A percentile compares a stretch with the other conserved stretches of the same genome.
Evolutionary conservation across 2,797 vertebrate genomes (phyloP).

Genomic region (Sus cebifrons): DNA sequence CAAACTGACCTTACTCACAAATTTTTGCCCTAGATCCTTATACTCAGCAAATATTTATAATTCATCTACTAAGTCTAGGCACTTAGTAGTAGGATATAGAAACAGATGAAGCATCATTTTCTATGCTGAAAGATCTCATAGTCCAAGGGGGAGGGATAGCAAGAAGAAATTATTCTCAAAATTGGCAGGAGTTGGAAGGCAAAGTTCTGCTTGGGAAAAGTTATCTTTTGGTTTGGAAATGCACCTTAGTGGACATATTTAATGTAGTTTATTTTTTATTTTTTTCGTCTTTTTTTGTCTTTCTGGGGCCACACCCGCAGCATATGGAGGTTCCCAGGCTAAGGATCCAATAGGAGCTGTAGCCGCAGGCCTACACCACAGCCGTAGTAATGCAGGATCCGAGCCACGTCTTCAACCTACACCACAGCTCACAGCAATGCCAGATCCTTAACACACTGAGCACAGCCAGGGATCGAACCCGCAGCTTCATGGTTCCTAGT

Average conservation of each 20-base stretch:
- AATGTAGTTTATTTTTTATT: background rate
- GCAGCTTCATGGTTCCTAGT: too few relatives aligned
- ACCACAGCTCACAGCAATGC: too few relatives aligned
- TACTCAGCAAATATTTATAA: slow-evolving; percentile 48
- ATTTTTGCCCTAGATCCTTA: background rate
- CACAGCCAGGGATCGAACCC: too few relatives aligned
- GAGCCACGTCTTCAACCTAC: too few relatives aligned
- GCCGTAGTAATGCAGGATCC: too few relatives aligned
- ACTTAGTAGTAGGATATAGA: background rate
- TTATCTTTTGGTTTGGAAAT: slow-evolving; percentile 20
- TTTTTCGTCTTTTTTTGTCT: too few relatives aligned
- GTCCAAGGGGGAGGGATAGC: background rate
- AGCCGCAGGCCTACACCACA: too few relatives aligned
- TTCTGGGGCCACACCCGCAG: too few relatives aligned
- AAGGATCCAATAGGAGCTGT: too few relatives aligned
- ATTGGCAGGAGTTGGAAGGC: background rate
- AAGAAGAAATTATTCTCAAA: slow-evolving; percentile 16
- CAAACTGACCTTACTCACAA: background rate
- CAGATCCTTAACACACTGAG: too few relatives aligned
- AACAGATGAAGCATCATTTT: background rate
- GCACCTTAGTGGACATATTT: background rate
- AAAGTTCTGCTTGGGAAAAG: background rate
- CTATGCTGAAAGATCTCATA: background rate
- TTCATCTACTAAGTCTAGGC: background rate
- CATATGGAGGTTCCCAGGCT: too few relatives aligned